Base-by-base conservation (phyloP, 2,888 invertebrate genomes). In the Perdita meconis region DNA sequence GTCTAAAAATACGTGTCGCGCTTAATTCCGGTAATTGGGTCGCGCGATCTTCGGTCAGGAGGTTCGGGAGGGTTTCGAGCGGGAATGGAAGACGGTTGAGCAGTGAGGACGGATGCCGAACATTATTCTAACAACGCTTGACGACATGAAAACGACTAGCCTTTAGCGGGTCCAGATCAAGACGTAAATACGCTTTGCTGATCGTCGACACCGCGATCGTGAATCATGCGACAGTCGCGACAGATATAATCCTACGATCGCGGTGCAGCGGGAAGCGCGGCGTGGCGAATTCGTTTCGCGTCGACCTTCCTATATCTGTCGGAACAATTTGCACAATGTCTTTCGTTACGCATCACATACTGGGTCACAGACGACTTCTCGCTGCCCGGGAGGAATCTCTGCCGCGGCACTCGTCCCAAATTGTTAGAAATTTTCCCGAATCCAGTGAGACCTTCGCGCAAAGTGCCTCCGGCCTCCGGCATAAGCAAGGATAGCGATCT, bases 61-160 rank as follows among this genome's bases (percentile, higher is more conserved):
- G 47, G 36, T 44, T 47, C 75, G 71, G 3, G 40, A n/a, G 12
- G 6, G 10, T 57, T 59, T 19, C 40, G 24, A 42, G 19, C 38
- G 42, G 30, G 51, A 19, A 36, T 19, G 26, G 24, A 67, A 67
- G 36, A 50, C 57, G 60, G 44, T 38, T 30, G 50, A 1, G n/a
- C 38, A n/a, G 10, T 13, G 22, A 6, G 36, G 47, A 77, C 77
- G 78, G 78, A 77, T 68, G 78, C 71, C 40, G 55, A 64, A 26
- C 64, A 79, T 79, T 77, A 79, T 64, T 77, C 68, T 77, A 77
- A 78, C 70, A 42, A 78, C 67, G 50, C 38, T 47, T 42, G 57
- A 64, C 71, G 42, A 71, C 56, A 42, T 12, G 67, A 77, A n/a
- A n/a, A 44, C 34, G 44, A 44, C 50, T 51, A 50, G 51, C 53